These are phyloP conservation scores for Esox niger DNA, from an alignment of 2,113 vertebrate species.

Conservation along the genomic window DNA sequence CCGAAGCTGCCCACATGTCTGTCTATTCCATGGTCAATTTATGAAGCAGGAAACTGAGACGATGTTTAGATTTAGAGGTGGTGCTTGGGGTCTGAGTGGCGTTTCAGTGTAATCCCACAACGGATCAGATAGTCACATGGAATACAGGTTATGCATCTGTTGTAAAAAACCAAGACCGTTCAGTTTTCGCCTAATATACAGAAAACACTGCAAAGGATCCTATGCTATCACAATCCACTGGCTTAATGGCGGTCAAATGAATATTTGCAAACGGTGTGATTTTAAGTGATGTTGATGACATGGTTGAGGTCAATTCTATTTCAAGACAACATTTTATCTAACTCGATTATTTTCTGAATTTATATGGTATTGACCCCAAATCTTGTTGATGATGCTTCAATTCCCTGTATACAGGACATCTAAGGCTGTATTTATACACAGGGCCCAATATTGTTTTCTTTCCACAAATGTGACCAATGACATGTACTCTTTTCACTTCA, in stretches of 20 bases:
- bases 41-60: not conserved
- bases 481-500: too few species aligned
- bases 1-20: too few species aligned
- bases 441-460: too few species aligned
- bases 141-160: slow-evolving; percentile 3
- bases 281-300: not conserved
- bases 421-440: too few species aligned
- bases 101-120: not conserved
- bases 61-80: not conserved
- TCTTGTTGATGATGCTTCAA: too few species aligned
- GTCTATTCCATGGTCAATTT: not conserved
- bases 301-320: too few species aligned
- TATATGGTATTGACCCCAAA: too few species aligned
- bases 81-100: not conserved
- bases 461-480: too few species aligned
- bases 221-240: not conserved
- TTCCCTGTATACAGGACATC: not conserved
- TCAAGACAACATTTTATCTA: too few species aligned
- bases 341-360: too few species aligned
- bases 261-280: not conserved
- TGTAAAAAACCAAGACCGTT: not conserved
- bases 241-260: not conserved
- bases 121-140: not conserved
- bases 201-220: slow-evolving; percentile 8
- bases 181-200: not conserved